Conservation (phyloP, 2,113 vertebrate genomes). For the Mugil cephalus region DNA sequence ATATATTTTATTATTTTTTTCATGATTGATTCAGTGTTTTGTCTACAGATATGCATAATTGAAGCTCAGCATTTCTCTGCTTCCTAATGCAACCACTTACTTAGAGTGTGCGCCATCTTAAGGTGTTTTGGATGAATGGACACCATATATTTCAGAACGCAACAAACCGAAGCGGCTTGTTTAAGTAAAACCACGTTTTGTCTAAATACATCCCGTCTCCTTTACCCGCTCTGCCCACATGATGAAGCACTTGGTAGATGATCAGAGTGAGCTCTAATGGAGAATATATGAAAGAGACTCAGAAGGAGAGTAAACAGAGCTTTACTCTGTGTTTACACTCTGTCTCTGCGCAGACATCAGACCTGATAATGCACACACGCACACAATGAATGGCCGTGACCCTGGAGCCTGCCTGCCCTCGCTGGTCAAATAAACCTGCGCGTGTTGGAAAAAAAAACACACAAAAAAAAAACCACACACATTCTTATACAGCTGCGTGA, state of each 20-base stretch:
- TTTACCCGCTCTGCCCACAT: slow-evolving; percentile 42
- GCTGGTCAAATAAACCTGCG: slow-evolving; percentile 66
- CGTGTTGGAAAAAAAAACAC: slow-evolving; percentile 13
- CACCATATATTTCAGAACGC: slow-evolving; percentile 37
- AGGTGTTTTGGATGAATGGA: slow-evolving; percentile 43
- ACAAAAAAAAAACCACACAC: slow-evolving; percentile 7
- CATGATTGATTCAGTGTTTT: no score
- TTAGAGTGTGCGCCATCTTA: not conserved
- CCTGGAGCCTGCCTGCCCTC: slow-evolving; percentile 51
- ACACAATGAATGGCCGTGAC: slow-evolving; percentile 65
- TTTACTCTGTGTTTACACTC: slow-evolving; percentile 70
- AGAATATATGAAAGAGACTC: slow-evolving; percentile 60
- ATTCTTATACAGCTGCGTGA: slow-evolving; percentile 36
- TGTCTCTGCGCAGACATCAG: slow-evolving; percentile 62
- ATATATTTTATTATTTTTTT: no score
- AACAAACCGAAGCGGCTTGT: slow-evolving; percentile 33
- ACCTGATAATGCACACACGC: slow-evolving; percentile 61
- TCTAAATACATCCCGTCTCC: slow-evolving; percentile 45
- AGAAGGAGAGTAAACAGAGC: slow-evolving; percentile 67
- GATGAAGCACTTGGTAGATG: slow-evolving; percentile 69
- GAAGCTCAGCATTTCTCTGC: not conserved
- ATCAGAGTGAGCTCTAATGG: slow-evolving; percentile 72
- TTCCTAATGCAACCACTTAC: not conserved
- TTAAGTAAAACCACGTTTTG: slow-evolving; percentile 42
- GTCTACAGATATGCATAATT: not conserved